Evolutionary conservation across 2,888 invertebrate genomes (phyloP), one percentile per base, ranked within the genome.

Genomic region (Chironomus riparius): DNA sequence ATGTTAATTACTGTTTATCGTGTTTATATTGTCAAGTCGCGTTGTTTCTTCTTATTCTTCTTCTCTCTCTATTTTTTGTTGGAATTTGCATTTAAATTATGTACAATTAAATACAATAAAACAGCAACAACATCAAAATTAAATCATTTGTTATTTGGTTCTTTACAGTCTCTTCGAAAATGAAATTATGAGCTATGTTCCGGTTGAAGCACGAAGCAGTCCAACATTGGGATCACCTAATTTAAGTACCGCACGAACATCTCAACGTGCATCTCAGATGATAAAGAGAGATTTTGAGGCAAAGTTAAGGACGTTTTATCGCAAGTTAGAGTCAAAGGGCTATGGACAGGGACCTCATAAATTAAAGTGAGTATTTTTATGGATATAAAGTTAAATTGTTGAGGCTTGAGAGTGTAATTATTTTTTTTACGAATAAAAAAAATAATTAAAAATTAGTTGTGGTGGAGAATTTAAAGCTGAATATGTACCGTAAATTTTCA

Each of bases 121-220:
- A 47, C 10, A 13, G n/a, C 61, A 70, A 70, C 24, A 21, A 62
- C 28, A 13, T 13, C 22, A 2, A 10, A 38, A 38, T 38, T 7
- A 38, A 13, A 48, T 62, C 73, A 48, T 68, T 24, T 70, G 76
- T 70, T 38, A 38, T 75, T 77, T 78, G 78, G 76, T 78, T 79
- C 81, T 79, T 86, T 87, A 69, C 88, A 97, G 97, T 88, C 90
- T 97, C 81, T 97, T 97, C 87, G 97, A 98, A 85, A 94, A 97
- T 87, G 97, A 97, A 88, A 97, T 97, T 82, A 96, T 97, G 97
- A 95, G 95, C 80, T 97, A 96, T 86, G 93, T 97, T 81, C 97
- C 95, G 78, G 87, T 87, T 79, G 86, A 86, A 79, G 85, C 85
- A 79, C 81, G 82, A 79, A 82, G 84, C 68, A 73, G 74, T 68